Base-by-base conservation (phyloP, 2,797 vertebrate species). In the Avahi laniger region DNA sequence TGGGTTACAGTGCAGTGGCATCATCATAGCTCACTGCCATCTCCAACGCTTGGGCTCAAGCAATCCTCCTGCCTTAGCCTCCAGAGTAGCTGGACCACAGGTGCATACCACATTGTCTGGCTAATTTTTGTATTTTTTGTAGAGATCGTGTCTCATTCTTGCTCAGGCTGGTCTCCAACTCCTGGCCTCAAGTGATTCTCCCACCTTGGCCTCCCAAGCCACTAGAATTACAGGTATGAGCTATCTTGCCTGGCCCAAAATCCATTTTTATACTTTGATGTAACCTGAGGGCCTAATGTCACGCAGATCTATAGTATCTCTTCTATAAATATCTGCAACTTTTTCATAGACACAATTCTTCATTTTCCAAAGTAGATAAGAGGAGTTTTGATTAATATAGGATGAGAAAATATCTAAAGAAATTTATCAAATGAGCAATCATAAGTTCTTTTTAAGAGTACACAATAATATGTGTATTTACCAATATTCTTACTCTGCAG, bases 281-380 rank as follows among this genome's bases (percentile, higher is more conserved):
- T 94, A 48, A 61, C 46, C 35, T 89, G 33, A n/a, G 63, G 28
- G 22, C 18, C 61, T 48, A 67, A 30, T 43, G 35, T 54, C 59
- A 76, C 57, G 89, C 22, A 83, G 41, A 52, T 88, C 26, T 35
- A 78, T 2, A 85, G 61, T 35, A 52, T 28, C 76, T 26, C 35
- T 41, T 92, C 38, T 72, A 43, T 78, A 86, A 82, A 18, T 82
- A 87, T 79, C 57, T 61, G 70, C 43, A 81, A 9, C 30, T 41
- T 28, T 61, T 89, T 83, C 59, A 63, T 2, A 89, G 54, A 57
- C 46, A 46, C n/a, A 86, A 78, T 83, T 81, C 43, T 43, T 43
- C 46, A 48, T 73, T 94, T 97, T 59, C 73, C 52, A 90, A 94
- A 83, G 86, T 26, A 61, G 63, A 38, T 75, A 79, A 57, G n/a